Evolutionary conservation across 1,140 invertebrate species (phyloP).

Genomic region (Drosophila hydei): DNA sequence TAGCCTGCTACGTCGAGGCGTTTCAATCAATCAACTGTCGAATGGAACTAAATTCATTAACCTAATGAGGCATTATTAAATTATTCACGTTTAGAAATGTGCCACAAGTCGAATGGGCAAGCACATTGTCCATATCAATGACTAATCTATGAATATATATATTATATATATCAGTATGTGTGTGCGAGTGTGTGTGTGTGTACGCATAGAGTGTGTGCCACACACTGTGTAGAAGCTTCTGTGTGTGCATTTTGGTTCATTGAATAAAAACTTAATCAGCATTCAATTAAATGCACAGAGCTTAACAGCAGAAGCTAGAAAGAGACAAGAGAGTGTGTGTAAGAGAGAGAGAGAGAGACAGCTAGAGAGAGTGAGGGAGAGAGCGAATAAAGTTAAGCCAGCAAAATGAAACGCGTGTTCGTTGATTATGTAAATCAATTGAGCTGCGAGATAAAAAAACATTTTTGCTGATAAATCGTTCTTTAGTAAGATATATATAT

Average conservation of each 20-base stretch:
- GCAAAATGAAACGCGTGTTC: conserved; percentile 58
- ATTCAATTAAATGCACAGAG: conserved; percentile 77
- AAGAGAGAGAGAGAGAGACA: neutral
- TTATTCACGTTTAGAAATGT: conserved; percentile 77
- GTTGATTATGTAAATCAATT: conserved; percentile 81
- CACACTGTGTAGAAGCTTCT: neutral
- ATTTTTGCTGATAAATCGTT: conserved; percentile 73
- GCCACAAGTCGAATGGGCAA: conserved; percentile 43
- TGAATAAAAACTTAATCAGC: conserved; percentile 80
- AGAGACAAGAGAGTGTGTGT: neutral
- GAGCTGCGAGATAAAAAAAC: conserved; percentile 66
- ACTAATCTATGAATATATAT: conserved; percentile 57
- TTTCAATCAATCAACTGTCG: conserved; percentile 44
- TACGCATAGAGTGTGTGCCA: neutral
- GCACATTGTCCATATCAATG: conserved; percentile 74
- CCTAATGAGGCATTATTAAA: conserved; percentile 78
- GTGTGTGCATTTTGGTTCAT: conserved; percentile 57
- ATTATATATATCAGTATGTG: neutral
- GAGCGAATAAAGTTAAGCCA: conserved; percentile 32
- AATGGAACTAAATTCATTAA: conserved; percentile 77
- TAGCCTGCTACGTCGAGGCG: neutral
- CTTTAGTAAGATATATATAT: conserved; percentile 40
- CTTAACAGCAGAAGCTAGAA: conserved; percentile 24
- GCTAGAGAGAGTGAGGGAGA: neutral
- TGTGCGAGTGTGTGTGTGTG: conserved; percentile 1